Evolutionary conservation across 2,888 invertebrate species (phyloP).

Genomic region (Diaphora mendica): DNA sequence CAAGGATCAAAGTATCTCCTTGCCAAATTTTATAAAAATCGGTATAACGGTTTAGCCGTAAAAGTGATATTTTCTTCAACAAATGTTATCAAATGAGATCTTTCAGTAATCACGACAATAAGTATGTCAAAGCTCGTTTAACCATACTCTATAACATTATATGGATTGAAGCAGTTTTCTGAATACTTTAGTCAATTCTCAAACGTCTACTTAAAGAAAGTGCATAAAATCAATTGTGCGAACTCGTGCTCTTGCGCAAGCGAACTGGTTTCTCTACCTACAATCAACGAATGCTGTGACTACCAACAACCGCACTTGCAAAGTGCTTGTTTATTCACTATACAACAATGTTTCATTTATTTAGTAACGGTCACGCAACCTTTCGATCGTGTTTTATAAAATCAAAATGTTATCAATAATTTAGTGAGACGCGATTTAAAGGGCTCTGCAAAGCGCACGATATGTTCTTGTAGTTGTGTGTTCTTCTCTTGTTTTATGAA

Average conservation of each 20-base stretch:
- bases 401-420: constrained; percentile 7
- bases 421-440: neutral
- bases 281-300: constrained; percentile 23
- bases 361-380: constrained; percentile 5
- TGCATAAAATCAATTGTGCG: constrained; percentile 37
- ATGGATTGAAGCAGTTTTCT: neutral
- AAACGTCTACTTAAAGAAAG: constrained; percentile 44
- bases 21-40: too few relatives aligned
- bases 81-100: neutral
- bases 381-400: constrained; percentile 17
- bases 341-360: constrained; percentile 29
- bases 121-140: neutral
- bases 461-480: neutral
- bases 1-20: too few relatives aligned
- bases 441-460: neutral
- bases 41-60: too few relatives aligned
- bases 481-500: too few relatives aligned
- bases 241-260: constrained; percentile 45
- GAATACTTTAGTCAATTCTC: constrained; percentile 15
- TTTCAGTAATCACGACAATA: neutral
- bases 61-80: too few relatives aligned
- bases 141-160: neutral
- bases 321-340: constrained; percentile 31
- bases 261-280: constrained; percentile 40
- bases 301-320: constrained; percentile 26